These are phyloP conservation scores for Myxocyprinus asiaticus DNA, from an alignment of 2,113 vertebrate genomes.

Conservation along the genomic window DNA sequence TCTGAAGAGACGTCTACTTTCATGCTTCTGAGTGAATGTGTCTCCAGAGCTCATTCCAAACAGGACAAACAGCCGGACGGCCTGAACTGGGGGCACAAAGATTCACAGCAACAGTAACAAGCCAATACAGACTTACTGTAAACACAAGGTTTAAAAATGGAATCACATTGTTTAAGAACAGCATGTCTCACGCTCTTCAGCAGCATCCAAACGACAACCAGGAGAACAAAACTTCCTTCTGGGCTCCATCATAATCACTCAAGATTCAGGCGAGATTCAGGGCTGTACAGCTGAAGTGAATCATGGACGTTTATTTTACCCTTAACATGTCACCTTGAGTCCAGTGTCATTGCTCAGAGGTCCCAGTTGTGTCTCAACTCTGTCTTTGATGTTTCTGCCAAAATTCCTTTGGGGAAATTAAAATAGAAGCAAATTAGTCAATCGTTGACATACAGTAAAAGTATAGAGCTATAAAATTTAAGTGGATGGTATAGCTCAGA, in stretches of 20 bases:
- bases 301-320: not conserved
- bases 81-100: not conserved
- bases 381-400: no score
- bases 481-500: no score
- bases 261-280: not conserved
- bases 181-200: not conserved
- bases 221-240: not conserved
- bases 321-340: no score
- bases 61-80: not conserved
- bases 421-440: no score
- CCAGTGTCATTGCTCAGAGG: no score
- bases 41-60: constrained; percentile 4
- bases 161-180: constrained; percentile 4
- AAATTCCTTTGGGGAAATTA: no score
- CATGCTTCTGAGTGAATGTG: constrained; percentile 48
- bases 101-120: constrained; percentile 29
- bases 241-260: not conserved
- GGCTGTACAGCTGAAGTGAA: no score
- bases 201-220: not conserved
- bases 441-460: no score
- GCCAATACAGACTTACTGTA: constrained; percentile 27
- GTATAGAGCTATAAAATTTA: no score
- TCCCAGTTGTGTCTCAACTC: no score
- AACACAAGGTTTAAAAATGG: constrained; percentile 6
- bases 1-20: constrained; percentile 64